Evolutionary conservation across 2,888 invertebrate genomes (phyloP).

Genomic region (Cerastis leucographa): DNA sequence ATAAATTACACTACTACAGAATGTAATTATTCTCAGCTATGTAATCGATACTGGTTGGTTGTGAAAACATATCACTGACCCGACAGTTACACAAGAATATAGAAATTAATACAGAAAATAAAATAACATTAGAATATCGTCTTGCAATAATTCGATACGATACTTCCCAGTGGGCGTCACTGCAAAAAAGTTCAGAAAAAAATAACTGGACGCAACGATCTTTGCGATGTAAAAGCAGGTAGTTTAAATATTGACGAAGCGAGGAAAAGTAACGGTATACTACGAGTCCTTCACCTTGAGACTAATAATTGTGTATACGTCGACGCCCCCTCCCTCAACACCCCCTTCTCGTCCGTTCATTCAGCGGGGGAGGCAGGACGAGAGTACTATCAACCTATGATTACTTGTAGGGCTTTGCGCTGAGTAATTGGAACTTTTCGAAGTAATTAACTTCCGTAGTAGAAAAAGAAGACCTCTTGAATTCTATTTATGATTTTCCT

Average conservation of each 20-base stretch:
- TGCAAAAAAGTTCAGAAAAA: slow-evolving; percentile 7
- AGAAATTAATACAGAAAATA: slow-evolving; percentile 37
- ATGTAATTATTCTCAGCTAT: slow-evolving; percentile 14
- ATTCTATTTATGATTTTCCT: slow-evolving; percentile 36
- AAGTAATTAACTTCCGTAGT: slow-evolving; percentile 29
- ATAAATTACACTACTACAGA: slow-evolving; percentile 15
- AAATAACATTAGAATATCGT: slow-evolving; percentile 40
- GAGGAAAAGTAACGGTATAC: slow-evolving; percentile 54
- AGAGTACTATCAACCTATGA: slow-evolving; percentile 46
- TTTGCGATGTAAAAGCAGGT: slow-evolving; percentile 44
- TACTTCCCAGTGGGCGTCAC: slow-evolving; percentile 40
- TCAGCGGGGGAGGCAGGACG: slow-evolving; percentile 41
- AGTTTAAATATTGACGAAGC: slow-evolving; percentile 49
- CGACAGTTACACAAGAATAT: slow-evolving; percentile 26
- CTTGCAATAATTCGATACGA: slow-evolving; percentile 55
- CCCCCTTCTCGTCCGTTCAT: slow-evolving; percentile 50
- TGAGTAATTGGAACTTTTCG: slow-evolving; percentile 41
- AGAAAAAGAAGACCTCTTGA: slow-evolving; percentile 14
- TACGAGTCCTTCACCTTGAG: slow-evolving; percentile 71
- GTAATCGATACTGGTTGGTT: slow-evolving; percentile 38
- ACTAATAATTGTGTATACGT: slow-evolving; percentile 64
- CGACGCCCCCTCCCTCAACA: slow-evolving; percentile 39
- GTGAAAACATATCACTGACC: slow-evolving; percentile 37
- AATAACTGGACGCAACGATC: background rate
- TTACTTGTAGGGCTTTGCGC: slow-evolving; percentile 31